phyloP scores from a whole-genome alignment of 1,140 invertebrate genomes.

The Diuraphis noxia region DNA sequence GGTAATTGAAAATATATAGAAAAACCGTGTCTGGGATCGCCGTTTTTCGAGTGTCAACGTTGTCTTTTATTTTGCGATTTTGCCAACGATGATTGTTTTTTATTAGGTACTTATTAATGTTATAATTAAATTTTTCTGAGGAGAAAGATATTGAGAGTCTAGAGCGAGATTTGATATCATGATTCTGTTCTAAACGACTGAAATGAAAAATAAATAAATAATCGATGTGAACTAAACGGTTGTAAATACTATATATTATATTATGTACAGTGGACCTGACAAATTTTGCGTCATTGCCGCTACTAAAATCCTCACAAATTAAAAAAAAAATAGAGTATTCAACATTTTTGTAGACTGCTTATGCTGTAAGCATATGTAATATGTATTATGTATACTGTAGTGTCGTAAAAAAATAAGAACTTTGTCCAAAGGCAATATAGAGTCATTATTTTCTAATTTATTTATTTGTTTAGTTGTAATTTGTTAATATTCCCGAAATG shows the following conservation, averaged over 20 bases:
- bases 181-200: background rate
- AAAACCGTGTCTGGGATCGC: background rate
- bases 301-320: background rate
- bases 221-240: background rate
- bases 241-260: too few species aligned
- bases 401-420: background rate
- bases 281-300: background rate
- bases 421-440: background rate
- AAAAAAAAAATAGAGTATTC: background rate
- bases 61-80: background rate
- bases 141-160: rapidly evolving
- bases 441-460: background rate
- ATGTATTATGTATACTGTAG: background rate
- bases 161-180: background rate
- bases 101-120: too few species aligned
- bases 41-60: background rate
- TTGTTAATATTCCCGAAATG: background rate
- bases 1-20: background rate
- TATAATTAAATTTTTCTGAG: background rate
- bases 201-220: background rate
- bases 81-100: background rate
- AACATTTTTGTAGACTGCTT: background rate
- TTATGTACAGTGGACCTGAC: background rate
- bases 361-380: too few species aligned
- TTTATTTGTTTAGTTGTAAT: background rate